Conservation (phyloP, 1,140 invertebrate genomes). For the Cecropterus lyciades region DNA sequence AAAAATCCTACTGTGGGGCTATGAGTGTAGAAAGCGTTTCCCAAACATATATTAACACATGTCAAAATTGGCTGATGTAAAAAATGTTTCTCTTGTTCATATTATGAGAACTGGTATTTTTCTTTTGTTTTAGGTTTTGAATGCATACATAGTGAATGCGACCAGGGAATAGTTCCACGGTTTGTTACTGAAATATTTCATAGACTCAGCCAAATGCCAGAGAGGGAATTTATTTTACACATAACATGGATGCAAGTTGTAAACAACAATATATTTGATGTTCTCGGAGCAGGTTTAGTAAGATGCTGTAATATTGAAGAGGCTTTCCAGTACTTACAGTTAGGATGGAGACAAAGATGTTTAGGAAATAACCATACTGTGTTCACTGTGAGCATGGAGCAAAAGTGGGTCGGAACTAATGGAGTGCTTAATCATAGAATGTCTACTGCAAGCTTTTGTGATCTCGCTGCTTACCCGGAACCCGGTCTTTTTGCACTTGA, state of each 20-base stretch:
- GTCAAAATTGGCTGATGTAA: too few relatives aligned
- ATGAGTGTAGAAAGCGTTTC: too few relatives aligned
- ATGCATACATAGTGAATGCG: constrained; percentile 88
- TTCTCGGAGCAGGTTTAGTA: constrained; percentile 84
- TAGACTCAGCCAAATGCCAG: constrained; percentile 85
- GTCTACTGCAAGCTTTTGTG: constrained; percentile 89
- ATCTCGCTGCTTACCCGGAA: constrained; percentile 86
- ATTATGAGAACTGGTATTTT: not conserved
- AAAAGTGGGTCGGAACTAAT: constrained; percentile 87
- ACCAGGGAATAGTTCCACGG: constrained; percentile 90
- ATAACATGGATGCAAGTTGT: constrained; percentile 88
- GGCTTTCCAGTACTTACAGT: constrained; percentile 84
- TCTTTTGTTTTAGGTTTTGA: constrained; percentile 87
- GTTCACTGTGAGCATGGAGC: constrained; percentile 88
- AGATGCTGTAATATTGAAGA: constrained; percentile 83
- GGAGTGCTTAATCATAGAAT: constrained; percentile 84
- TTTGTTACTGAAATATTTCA: constrained; percentile 90
- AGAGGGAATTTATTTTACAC: constrained; percentile 86
- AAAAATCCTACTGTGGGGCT: too few relatives aligned
- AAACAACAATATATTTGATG: constrained; percentile 84
- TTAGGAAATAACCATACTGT: constrained; percentile 85
- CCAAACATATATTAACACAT: too few relatives aligned
- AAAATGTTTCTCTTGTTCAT: not conserved
- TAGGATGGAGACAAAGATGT: constrained; percentile 74
- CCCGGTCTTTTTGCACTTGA: constrained; percentile 86